Evolutionary conservation across 2,888 invertebrate species (phyloP).

Genomic region (Drosophila kuntzei): DNA sequence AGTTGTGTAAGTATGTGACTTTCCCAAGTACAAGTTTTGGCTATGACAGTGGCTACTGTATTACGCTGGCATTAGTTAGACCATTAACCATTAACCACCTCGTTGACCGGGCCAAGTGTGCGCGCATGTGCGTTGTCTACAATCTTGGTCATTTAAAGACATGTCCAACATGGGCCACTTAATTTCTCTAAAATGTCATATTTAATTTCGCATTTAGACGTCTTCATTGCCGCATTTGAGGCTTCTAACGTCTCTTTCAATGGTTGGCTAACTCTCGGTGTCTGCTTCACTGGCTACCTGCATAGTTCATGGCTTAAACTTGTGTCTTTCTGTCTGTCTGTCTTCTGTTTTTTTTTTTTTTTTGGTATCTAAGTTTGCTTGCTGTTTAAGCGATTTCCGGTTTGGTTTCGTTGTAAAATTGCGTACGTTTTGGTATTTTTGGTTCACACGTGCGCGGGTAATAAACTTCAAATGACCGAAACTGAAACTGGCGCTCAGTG

Average conservation of each 20-base stretch:
- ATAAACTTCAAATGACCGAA: constrained; percentile 78
- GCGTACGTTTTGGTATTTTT: constrained; percentile 78
- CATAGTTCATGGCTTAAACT: constrained; percentile 33
- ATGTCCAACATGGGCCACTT: constrained; percentile 62
- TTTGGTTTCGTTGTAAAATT: constrained; percentile 74
- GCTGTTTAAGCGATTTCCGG: constrained; percentile 68
- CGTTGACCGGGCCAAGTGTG: constrained; percentile 8
- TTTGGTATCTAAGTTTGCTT: constrained; percentile 11
- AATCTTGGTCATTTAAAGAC: constrained; percentile 56
- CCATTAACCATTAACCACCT: constrained; percentile 39
- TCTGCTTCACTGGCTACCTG: constrained; percentile 55
- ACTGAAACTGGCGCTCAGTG: constrained; percentile 66
- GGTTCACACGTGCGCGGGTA: constrained; percentile 81
- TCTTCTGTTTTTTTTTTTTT: background rate
- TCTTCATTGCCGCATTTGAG: constrained; percentile 69
- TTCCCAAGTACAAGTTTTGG: constrained; percentile 27
- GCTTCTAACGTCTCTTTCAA: constrained; percentile 40
- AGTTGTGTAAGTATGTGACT: constrained; percentile 36
- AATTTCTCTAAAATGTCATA: constrained; percentile 75
- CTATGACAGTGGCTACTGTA: constrained; percentile 28
- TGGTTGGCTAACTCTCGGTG: constrained; percentile 35
- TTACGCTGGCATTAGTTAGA: constrained; percentile 33
- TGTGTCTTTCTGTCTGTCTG: background rate
- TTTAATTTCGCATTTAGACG: constrained; percentile 78
- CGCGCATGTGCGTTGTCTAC: constrained; percentile 27